Base-by-base conservation (phyloP, 92 coral and sea anemone genomes). In the Phenganax marumi region DNA sequence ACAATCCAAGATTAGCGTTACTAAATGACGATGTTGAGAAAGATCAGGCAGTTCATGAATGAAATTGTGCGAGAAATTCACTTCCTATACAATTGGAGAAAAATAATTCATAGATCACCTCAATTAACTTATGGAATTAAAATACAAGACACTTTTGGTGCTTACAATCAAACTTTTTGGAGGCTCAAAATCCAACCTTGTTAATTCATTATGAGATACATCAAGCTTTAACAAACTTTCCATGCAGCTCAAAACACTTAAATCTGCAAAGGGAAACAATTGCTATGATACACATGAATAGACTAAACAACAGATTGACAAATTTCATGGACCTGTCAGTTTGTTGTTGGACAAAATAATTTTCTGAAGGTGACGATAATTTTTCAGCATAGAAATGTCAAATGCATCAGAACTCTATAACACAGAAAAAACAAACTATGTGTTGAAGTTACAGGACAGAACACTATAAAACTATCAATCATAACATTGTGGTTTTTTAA, bases 201-300 rank as follows among this genome's bases (percentile, higher is more conserved):
- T 85, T 14, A 94, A 92, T 19, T 90, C 79, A 82, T 94, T 94
- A 66, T 94, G 95, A 8, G 98, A 92, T 19, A 90, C 98, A 82
- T 92, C 98, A 65, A 94, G 95, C 17, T 81, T 81, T 8, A 94
- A 85, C n/a, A 94, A 83, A 72, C 89, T 76, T 10, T 89, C 86
- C 98, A 94, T 92, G 85, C 84, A 87, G n/a, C 97, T 93, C 56
- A 94, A 87, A 22, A 97, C 91, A 79, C 87, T 87, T 73, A 94
- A 83, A 81, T 94, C 98, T 94, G 70, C 21, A 47, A 64, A 50
- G 23, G 46, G 76, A 7, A 55, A 69, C 50, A 77, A 46, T 49
- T 7, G 13, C 25, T 7, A 58, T 14, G 2, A 14, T 18, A 58
- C 52, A 16, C 3, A 43, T 43, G 19, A 52, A n/a, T n/a, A n/a